Conservation (phyloP, 2,888 invertebrate genomes). For the Sipha maydis region DNA sequence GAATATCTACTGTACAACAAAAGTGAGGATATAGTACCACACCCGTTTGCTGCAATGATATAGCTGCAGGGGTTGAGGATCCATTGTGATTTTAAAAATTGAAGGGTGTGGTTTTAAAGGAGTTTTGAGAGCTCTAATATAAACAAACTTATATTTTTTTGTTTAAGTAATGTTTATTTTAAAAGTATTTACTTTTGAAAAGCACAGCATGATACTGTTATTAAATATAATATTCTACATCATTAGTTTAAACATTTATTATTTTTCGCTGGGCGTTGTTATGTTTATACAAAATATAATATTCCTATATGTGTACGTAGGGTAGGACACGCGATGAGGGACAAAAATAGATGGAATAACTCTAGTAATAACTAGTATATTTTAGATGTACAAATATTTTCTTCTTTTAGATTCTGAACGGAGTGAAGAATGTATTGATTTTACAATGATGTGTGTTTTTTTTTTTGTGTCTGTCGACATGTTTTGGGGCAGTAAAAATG, state of each 20-base stretch:
- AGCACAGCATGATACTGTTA: background rate
- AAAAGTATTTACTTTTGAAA: slow-evolving; percentile 1
- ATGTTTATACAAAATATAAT: background rate
- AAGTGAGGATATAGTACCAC: slow-evolving; percentile 24
- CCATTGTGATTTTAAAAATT: slow-evolving; percentile 53
- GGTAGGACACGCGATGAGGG: too few species aligned
- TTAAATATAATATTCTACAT: background rate
- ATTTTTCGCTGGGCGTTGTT: background rate
- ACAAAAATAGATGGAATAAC: too few species aligned
- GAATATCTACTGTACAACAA: slow-evolving; percentile 28
- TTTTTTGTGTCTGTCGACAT: too few species aligned
- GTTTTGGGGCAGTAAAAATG: too few species aligned
- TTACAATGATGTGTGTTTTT: too few species aligned
- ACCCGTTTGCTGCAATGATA: slow-evolving; percentile 47
- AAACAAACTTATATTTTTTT: slow-evolving; percentile 19
- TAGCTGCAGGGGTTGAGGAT: slow-evolving; percentile 50
- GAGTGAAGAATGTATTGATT: too few species aligned
- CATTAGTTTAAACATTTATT: background rate
- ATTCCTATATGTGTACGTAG: too few species aligned
- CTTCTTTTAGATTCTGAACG: too few species aligned
- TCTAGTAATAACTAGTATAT: too few species aligned
- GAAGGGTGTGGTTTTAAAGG: slow-evolving; percentile 49
- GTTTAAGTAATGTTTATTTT: background rate
- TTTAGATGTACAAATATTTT: too few species aligned
- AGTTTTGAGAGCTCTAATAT: slow-evolving; percentile 15